Evolutionary conservation across 2,888 invertebrate species (phyloP), one percentile per base, ranked within the genome.

Genomic region (Lordiphosa andalusiaca): DNA sequence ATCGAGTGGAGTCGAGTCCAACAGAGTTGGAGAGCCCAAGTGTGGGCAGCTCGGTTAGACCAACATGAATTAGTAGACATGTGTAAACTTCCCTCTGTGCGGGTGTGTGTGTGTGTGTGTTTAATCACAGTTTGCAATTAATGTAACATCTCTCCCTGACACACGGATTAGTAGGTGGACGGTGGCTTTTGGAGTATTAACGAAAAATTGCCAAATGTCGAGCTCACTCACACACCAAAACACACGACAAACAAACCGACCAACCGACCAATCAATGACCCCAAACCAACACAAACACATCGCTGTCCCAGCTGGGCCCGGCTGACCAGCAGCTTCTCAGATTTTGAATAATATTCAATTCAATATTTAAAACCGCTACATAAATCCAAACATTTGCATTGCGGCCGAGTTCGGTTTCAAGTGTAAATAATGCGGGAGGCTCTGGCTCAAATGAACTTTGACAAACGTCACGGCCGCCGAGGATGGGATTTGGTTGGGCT

Each of bases 311-410:
- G 49, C 46, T 67, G 65, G 52, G 48, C 48, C 47, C 16, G 40
- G 49, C 37, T 52, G 38, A 47, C 52, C 57, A 52, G 42, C n/a
- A 44, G 41, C 42, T 48, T 33, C 36, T 54, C 53, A 30, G 44
- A 67, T 55, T 49, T 59, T 52, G 52, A 53, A 52, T 59, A 61
- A 67, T 63, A 73, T 66, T 67, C 67, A 59, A 63, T 75, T 86
- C 83, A 77, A 86, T 83, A 86, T 85, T 84, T 80, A 75, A 85
- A 85, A 84, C 86, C 87, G 83, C 84, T 77, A 70, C 86, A 87
- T 87, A 88, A 87, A 88, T 86, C 80, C 67, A 73, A 80, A 72
- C 75, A 74, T 81, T 86, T 84, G 82, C 74, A 69, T 80, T 77
- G 69, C 61, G 77, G 58, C 49, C 64, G 57, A 48, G 46, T 39